Base-by-base conservation (phyloP, 2,113 vertebrate species). In the Miniopterus natalensis region DNA sequence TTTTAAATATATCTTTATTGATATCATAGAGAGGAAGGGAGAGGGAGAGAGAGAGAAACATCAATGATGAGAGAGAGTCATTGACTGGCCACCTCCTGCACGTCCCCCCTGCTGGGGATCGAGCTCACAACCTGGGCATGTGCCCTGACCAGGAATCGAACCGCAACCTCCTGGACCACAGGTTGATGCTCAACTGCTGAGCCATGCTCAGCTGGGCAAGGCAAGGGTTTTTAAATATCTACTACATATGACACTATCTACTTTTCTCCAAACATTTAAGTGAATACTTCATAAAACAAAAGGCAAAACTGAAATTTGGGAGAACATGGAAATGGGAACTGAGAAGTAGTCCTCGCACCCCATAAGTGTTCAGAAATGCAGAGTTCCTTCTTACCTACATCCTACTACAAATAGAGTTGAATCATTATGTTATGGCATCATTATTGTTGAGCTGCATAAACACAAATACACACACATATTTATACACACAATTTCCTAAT, bases 381-480 rank as follows among this genome's bases (percentile, higher is more conserved):
- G 9, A 7, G 0, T 42, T 61, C 23, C 15, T 2, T 25, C n/a
- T 36, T 21, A 40, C 17, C 1, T 5, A 63, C 29, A 2, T 5
- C 4, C 29, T 31, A 31, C 8, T 53, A 27, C 25, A 47, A 83
- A 79, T 12, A 65, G 14, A 11, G 20, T 13, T 36, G 47, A 77
- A 31, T 53, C 40, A 73, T 36, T 57, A 59, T 21, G 5, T 68
- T 45, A 68, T 29, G 2, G 23, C 31, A 23, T 31, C 18, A 78
- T 31, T 40, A 27, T 59, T 92, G 92, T 17, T 55, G n/a, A 90
- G 51, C 68, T 80, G 2, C 45, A 71, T 66, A 80, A 63, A 47
- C 13, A 66, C 25, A 51, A 17, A 75, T 3, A 21, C 21, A 55
- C 17, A 42, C 8, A 59, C n/a, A 63, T 27, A 68, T 2, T 36